phyloP scores from a whole-genome alignment of 2,113 vertebrate genomes.

The Scalopus aquaticus region DNA sequence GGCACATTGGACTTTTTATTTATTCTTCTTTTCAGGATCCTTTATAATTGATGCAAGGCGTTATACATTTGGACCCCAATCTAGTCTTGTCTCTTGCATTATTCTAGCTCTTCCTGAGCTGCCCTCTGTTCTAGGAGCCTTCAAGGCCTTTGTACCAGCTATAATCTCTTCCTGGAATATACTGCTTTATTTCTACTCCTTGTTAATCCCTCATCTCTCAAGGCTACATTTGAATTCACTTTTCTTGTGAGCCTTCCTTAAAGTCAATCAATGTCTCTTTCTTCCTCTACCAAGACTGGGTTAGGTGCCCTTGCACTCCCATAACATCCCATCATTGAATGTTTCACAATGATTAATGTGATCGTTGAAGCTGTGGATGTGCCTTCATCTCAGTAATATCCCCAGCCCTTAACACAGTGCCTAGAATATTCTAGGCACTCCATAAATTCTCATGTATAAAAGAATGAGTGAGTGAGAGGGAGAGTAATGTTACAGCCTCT shows the following conservation, averaged over 20 bases:
- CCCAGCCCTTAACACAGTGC: background rate
- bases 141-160: background rate
- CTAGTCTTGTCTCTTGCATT: background rate
- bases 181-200: background rate
- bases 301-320: background rate
- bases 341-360: background rate
- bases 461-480: background rate
- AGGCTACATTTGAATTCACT: background rate
- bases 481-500: background rate
- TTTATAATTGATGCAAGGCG: background rate
- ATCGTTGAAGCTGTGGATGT: background rate
- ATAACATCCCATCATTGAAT: background rate
- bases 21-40: background rate
- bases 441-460: background rate
- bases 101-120: background rate
- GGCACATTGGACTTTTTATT: no score
- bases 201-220: background rate
- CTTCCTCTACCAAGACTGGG: background rate
- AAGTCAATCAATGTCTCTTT: background rate
- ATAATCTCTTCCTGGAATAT: background rate
- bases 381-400: background rate
- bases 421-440: background rate
- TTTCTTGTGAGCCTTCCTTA: background rate
- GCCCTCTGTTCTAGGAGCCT: background rate
- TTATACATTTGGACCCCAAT: background rate